Evolutionary conservation across 2,113 vertebrate genomes (phyloP).

Genomic region (Scartelaos histophorus): DNA sequence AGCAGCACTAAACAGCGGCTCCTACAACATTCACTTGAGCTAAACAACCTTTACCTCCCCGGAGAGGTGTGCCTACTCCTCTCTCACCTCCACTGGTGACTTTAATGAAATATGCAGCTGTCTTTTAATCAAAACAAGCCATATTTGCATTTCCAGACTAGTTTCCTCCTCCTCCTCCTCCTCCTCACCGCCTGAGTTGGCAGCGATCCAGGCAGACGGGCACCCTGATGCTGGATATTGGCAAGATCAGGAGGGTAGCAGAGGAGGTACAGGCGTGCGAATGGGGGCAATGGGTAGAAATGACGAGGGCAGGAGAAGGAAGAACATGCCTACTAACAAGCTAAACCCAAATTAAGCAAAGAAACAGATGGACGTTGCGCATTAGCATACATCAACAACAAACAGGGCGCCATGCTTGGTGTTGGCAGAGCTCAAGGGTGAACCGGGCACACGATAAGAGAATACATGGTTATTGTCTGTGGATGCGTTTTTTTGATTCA

Average conservation of each 20-base stretch:
- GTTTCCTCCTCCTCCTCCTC: constrained; percentile 7
- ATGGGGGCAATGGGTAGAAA: constrained; percentile 18
- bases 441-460: constrained; percentile 39
- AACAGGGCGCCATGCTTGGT: constrained; percentile 33
- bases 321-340: constrained; percentile 49
- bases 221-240: constrained; percentile 28
- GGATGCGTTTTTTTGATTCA: constrained; percentile 14
- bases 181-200: constrained; percentile 32
- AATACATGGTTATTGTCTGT: constrained; percentile 15
- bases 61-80: constrained; percentile 52
- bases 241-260: constrained; percentile 19
- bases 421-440: constrained; percentile 54
- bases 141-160: constrained; percentile 62
- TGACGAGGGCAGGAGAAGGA: constrained; percentile 27
- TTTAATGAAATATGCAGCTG: constrained; percentile 69
- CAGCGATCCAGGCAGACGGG: constrained; percentile 48
- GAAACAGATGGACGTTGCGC: constrained; percentile 58
- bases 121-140: constrained; percentile 77
- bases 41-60: constrained; percentile 61
- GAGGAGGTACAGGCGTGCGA: constrained; percentile 31
- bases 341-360: constrained; percentile 62
- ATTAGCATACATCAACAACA: constrained; percentile 67
- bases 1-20: constrained; percentile 59
- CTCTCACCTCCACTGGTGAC: constrained; percentile 38
- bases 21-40: constrained; percentile 55